A percentile compares a stretch with the other conserved stretches of the same genome.
Evolutionary conservation across 2,888 invertebrate species (phyloP).

Genomic region (Ichneumon xanthorius): DNA sequence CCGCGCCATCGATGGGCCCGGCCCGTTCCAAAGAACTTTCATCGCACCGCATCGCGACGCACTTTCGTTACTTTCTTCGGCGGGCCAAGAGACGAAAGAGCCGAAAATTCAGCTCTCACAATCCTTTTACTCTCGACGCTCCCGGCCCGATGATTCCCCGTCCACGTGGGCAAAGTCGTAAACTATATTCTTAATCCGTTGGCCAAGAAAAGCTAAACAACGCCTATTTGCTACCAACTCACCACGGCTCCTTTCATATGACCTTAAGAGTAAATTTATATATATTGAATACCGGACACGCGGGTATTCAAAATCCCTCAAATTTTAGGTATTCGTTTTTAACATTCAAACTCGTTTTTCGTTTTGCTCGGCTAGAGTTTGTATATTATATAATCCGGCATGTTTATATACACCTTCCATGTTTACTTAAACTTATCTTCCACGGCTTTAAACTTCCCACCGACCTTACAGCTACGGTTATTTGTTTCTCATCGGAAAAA

Average conservation of each 20-base stretch:
- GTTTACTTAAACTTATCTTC: no score
- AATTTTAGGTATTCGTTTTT: neutral
- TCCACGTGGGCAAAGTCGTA: neutral
- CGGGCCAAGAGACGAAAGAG: conserved; percentile 79
- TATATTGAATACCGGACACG: neutral
- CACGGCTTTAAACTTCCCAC: no score
- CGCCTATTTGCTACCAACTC: neutral
- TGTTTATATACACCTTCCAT: no score
- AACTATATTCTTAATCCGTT: neutral
- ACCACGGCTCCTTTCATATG: neutral
- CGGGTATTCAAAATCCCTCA: neutral
- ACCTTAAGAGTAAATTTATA: neutral
- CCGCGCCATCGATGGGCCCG: conserved; percentile 11
- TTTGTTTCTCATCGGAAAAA: no score
- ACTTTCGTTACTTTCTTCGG: conserved; percentile 83
- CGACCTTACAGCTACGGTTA: no score
- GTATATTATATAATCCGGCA: no score
- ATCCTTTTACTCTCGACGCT: conserved; percentile 60
- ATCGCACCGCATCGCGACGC: conserved; percentile 68
- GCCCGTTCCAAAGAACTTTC: conserved; percentile 76
- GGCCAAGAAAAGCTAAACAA: conserved; percentile 20
- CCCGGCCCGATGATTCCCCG: neutral
- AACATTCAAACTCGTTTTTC: neutral
- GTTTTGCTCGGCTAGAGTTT: neutral
- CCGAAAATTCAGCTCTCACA: conserved; percentile 65